Percentiles rank a stretch among this genome's conserved stretches.
These are phyloP conservation scores for Abscondita cerata DNA, from an alignment of 2,888 invertebrate genomes.

Conservation along the genomic window DNA sequence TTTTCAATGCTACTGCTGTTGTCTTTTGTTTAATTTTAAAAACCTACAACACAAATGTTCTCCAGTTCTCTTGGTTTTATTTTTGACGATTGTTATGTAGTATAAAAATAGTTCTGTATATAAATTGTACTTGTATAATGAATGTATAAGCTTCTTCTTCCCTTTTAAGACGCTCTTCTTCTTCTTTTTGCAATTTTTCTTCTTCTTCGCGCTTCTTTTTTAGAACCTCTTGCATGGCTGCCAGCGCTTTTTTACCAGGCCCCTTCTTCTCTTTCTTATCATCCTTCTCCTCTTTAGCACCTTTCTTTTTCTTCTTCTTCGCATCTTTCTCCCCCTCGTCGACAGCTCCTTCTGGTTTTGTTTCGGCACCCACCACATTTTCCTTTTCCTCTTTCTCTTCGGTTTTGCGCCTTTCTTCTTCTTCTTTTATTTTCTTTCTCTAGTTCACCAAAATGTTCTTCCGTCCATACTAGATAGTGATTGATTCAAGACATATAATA, in stretches of 20 bases:
- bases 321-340: constrained; percentile 38
- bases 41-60: too few species aligned
- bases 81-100: too few species aligned
- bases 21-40: too few species aligned
- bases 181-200: constrained; percentile 74
- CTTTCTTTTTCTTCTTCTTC: constrained; percentile 26
- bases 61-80: too few species aligned
- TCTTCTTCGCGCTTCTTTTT: constrained; percentile 90
- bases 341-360: constrained; percentile 56
- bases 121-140: too few species aligned
- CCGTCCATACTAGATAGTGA: too few species aligned
- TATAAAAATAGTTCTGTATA: too few species aligned
- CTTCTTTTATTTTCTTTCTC: too few species aligned
- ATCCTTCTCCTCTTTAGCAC: constrained; percentile 48
- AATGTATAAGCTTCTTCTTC: too few species aligned
- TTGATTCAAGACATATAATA: too few species aligned
- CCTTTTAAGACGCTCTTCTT: constrained; percentile 79
- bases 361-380: constrained; percentile 55
- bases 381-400: constrained; percentile 46
- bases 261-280: constrained; percentile 67
- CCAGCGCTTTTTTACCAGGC: constrained; percentile 84
- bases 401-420: constrained; percentile 25
- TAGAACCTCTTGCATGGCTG: constrained; percentile 92
- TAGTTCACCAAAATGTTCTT: too few species aligned
- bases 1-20: too few species aligned